Base-by-base conservation (phyloP, 2,797 vertebrate genomes). In the Tragopan temminckii region DNA sequence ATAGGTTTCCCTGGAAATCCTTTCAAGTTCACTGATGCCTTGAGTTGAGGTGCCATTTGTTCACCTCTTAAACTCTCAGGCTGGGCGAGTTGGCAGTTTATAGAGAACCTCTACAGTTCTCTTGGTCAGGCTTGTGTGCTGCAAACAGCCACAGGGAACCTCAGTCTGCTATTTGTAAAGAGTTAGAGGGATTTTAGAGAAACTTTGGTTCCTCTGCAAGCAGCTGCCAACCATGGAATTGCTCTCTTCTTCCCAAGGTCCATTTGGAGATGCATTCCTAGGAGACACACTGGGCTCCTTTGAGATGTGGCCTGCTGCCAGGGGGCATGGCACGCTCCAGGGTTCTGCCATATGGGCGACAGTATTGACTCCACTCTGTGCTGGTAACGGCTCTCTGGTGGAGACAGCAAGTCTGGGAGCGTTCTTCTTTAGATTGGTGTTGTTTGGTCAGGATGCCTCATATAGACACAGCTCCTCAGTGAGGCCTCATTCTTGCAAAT, bases 321-420 rank as follows among this genome's bases (percentile, higher is more conserved):
- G 11, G 38, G 63, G 87, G 16, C 79, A 76, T 2, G 24, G 12
- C 79, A 76, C 2, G 20, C 38, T 9, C 75, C 84, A 70, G 83
- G 76, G 68, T 92, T 77, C 58, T 78, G 52, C 67, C 89, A 80
- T 59, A 33, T 14, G 46, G 72, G 77, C 72, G 91, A 55, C 40
- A 48, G 40, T 45, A 55, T 33, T 40, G 27, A 9, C 45, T 36
- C 59, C 42, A 33, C 0, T 5, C 64, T 1, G 0, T 6, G 71
- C 18, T 90, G 92, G 85, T 76, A 64, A 46, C 64, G 43, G 66
- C 52, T 91, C 52, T 46, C 16, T 1, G 0, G 13, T 45, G 89
- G 82, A 80, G 80, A 89, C 93, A 85, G 76, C 8, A 7, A 88
- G 82, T 85, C 93, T 95, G 94, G 92, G 66, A 89, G 63, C 31